Evolutionary conservation across 2,888 invertebrate species (phyloP).

Genomic region (Scrobipalpa costella): DNA sequence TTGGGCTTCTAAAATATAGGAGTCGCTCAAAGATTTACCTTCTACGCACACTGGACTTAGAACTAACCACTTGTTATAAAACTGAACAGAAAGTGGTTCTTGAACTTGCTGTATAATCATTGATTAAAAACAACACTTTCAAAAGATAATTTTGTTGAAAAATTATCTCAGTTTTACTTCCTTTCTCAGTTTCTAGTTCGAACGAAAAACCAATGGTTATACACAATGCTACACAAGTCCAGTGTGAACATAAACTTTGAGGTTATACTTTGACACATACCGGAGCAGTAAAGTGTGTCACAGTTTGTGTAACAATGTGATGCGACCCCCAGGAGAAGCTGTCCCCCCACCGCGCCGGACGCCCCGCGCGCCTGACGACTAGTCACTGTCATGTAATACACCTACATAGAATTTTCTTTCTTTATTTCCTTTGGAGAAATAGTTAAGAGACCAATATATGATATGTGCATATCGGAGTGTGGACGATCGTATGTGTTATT

Average conservation of each 20-base stretch:
- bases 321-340: slow-evolving; percentile 22
- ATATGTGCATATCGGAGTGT: slow-evolving; percentile 80
- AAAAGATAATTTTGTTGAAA: background rate
- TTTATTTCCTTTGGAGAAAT: slow-evolving; percentile 68
- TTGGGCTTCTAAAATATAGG: background rate
- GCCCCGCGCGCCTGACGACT: slow-evolving; percentile 59
- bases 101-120: background rate
- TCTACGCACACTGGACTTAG: background rate
- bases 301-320: slow-evolving; percentile 15
- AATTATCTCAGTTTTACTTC: background rate
- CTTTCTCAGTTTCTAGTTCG: background rate
- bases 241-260: background rate
- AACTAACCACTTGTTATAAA: background rate
- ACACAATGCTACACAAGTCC: background rate
- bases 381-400: slow-evolving; percentile 72
- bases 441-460: slow-evolving; percentile 71
- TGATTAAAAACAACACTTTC: background rate
- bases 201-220: background rate
- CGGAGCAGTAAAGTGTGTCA: slow-evolving; percentile 10
- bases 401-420: slow-evolving; percentile 71
- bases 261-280: slow-evolving; percentile 1
- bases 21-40: background rate
- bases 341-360: slow-evolving; percentile 53
- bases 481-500: slow-evolving; percentile 75
- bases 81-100: background rate